Evolutionary conservation across 1,140 invertebrate species (phyloP), one percentile per base, ranked within the genome.

Genomic region (Galleria mellonella): DNA sequence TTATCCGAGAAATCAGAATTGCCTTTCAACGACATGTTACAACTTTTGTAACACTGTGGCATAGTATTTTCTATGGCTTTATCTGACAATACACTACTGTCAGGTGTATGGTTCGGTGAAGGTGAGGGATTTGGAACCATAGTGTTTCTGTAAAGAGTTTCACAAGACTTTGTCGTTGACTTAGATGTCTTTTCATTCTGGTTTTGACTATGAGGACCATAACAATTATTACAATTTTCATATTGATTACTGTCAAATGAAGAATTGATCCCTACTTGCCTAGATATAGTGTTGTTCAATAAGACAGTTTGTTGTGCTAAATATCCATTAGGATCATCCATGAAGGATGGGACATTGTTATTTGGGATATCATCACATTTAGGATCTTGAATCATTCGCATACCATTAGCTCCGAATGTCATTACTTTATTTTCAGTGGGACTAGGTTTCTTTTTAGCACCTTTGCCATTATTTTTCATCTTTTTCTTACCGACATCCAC

Each of bases 261-360:
- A 10, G 65, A 59, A 41, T 79, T 83, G 11, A 84, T 70, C 12
- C 91, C 91, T 3, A 92, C 92, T 81, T 93, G 92, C 55, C 91
- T 87, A 12, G 92, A 92, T 74, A 95, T 95, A 7, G 94, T 94
- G 66, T 91, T 95, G 56, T 96, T 95, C 15, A 96, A 63, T 45
- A 96, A 66, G 15, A 93, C 93, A 1, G 94, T 96, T 67, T 96
- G 94, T 63, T 96, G 94, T 4, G 94, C 93, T 43, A 97, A 81
- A 84, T 96, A 97, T 3, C 93, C 95, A 67, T 92, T 95, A 0
- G 95, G 94, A 79, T 97, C 95, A 55, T 97, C 95, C 87, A 96
- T 91, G 63, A 96, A 96, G 1, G 86, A 87, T 9, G 84, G 86
- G 12, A 83, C 72, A 47, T 68, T 70, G 43, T 73, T 74, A 46